phyloP scores from a whole-genome alignment of 1,140 invertebrate genomes.

The fruit fly (Drosophila melanogaster) region Release_6_plus_ISO1_MT NT_037436.4:20644001-20644500 shows the following conservation, averaged over 20 bases:
- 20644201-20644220: slow-evolving; percentile 10
- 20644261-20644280: slow-evolving; percentile 48
- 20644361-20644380: slow-evolving; percentile 58
- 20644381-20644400: slow-evolving; percentile 58
- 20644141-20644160: slow-evolving; percentile 65
- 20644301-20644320: slow-evolving; percentile 54
- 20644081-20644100: slow-evolving; percentile 67
- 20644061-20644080: slow-evolving; percentile 39
- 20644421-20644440: slow-evolving; percentile 30
- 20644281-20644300: slow-evolving; percentile 76
- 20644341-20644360: slow-evolving; percentile 72
- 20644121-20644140: slow-evolving; percentile 74
- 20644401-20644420: slow-evolving; percentile 54
- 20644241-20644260: slow-evolving; percentile 50
- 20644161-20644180: slow-evolving; percentile 75
- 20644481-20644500: slow-evolving; percentile 82
- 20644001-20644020: slow-evolving; percentile 65
- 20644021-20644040: slow-evolving; percentile 42
- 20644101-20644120: slow-evolving; percentile 7
- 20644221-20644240: slow-evolving; percentile 40
- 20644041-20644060: slow-evolving; percentile 77
- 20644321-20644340: slow-evolving; percentile 23
- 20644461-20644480: slow-evolving; percentile 57
- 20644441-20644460: slow-evolving; percentile 16
- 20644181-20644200: slow-evolving; percentile 52